These are phyloP conservation scores for Drosophila kurseongensis DNA, from an alignment of 1,140 invertebrate species.

Conservation along the genomic window DNA sequence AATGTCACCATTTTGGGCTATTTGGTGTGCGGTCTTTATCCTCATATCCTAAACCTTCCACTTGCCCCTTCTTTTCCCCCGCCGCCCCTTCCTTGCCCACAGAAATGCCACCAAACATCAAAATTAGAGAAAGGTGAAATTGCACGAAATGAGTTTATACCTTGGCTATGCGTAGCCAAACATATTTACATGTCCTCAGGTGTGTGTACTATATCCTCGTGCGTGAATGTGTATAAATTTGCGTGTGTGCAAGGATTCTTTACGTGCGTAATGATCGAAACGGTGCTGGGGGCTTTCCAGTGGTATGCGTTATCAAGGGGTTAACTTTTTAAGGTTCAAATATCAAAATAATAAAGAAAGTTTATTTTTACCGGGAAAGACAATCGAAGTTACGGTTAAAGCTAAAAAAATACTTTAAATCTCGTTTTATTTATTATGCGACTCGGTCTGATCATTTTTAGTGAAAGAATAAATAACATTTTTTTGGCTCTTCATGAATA, in stretches of 20 bases:
- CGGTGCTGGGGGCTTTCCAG: conserved; percentile 15
- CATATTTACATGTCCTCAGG: conserved; percentile 62
- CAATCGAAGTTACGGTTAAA: too few species aligned
- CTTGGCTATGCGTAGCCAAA: conserved; percentile 50
- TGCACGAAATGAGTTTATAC: conserved; percentile 69
- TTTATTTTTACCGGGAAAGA: too few species aligned
- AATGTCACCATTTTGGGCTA: conserved; percentile 64
- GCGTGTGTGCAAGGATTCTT: conserved; percentile 39
- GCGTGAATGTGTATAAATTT: neutral
- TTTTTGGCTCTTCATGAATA: too few species aligned
- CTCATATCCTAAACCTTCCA: neutral
- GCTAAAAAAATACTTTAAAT: too few species aligned
- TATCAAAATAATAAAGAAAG: too few species aligned
- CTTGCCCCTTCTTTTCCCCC: conserved; percentile 1
- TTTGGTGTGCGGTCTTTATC: conserved; percentile 18
- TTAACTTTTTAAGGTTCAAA: too few species aligned
- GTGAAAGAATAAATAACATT: too few species aligned
- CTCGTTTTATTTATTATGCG: too few species aligned
- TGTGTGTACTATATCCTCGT: conserved; percentile 17
- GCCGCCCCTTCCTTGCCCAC: neutral
- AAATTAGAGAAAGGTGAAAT: conserved; percentile 75
- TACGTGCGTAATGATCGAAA: conserved; percentile 51
- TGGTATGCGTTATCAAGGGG: conserved; percentile 8
- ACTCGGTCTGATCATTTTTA: too few species aligned
- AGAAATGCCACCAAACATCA: conserved; percentile 63